Percentiles rank a stretch among this genome's conserved stretches.
Evolutionary conservation across 2,888 invertebrate genomes (phyloP).

Genomic region (Hoplodrina blanda): DNA sequence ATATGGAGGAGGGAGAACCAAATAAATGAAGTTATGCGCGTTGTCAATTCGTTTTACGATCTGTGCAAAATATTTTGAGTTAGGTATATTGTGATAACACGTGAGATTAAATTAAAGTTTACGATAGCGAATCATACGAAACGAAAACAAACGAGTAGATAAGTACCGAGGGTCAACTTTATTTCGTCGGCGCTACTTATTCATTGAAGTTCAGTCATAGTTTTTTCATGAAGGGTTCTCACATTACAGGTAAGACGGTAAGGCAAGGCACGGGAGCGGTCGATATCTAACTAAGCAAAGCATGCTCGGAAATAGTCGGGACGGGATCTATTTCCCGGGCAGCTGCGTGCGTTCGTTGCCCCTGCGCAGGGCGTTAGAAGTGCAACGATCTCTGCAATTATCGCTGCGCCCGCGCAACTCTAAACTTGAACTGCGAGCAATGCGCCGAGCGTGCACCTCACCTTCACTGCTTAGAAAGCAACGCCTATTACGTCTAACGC

Average conservation of each 20-base stretch:
- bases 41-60: neutral
- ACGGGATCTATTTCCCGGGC: slow-evolving; percentile 90
- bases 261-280: slow-evolving; percentile 74
- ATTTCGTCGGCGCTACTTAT: slow-evolving; percentile 12
- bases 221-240: slow-evolving; percentile 73
- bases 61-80: neutral
- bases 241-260: slow-evolving; percentile 82
- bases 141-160: neutral
- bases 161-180: neutral
- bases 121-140: neutral
- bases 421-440: slow-evolving; percentile 88
- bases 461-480: slow-evolving; percentile 90
- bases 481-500: slow-evolving; percentile 83
- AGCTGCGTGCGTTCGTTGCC: slow-evolving; percentile 90
- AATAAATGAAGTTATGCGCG: neutral
- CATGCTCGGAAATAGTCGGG: slow-evolving; percentile 89
- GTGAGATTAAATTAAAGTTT: neutral
- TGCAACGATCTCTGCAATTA: slow-evolving; percentile 89
- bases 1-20: neutral
- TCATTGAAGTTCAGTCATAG: slow-evolving; percentile 55
- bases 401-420: slow-evolving; percentile 79
- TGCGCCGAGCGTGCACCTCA: slow-evolving; percentile 84
- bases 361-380: slow-evolving; percentile 88
- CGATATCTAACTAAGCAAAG: slow-evolving; percentile 80
- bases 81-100: neutral